Evolutionary conservation across 1,140 invertebrate genomes (phyloP).

Genomic region (Drosophila pectinifera): DNA sequence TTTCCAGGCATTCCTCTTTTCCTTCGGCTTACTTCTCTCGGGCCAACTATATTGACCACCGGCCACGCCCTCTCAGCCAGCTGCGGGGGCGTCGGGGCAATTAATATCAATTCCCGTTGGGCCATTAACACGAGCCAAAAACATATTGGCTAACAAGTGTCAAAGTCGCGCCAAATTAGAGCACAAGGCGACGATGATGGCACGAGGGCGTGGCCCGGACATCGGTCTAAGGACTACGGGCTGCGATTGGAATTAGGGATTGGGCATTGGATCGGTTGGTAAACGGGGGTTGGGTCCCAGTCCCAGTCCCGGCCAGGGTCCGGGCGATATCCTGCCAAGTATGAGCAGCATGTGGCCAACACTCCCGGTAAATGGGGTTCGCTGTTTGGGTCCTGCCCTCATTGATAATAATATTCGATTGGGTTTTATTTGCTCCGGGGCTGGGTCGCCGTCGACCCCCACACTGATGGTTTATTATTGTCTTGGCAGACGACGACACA

Average conservation of each 20-base stretch:
- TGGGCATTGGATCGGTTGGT: conserved; percentile 17
- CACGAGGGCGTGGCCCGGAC: conserved; percentile 38
- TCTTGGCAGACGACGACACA: conserved; percentile 54
- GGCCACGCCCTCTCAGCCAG: conserved; percentile 46
- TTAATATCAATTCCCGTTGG: conserved; percentile 80
- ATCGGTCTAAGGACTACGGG: not conserved
- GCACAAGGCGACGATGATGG: conserved; percentile 65
- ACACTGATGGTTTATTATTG: conserved; percentile 77
- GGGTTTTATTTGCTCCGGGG: conserved; percentile 79
- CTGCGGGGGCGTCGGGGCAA: conserved; percentile 54
- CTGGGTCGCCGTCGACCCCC: conserved; percentile 50
- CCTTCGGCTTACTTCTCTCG: not conserved
- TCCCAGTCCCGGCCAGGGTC: not conserved
- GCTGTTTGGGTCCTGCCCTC: conserved; percentile 50
- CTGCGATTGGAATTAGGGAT: conserved; percentile 56
- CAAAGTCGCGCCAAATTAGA: conserved; percentile 81
- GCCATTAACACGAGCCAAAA: conserved; percentile 76
- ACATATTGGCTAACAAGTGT: conserved; percentile 83
- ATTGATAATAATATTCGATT: conserved; percentile 83
- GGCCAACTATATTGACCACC: conserved; percentile 47
- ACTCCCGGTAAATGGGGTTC: conserved; percentile 59
- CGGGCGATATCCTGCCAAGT: conserved; percentile 43
- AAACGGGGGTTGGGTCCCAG: conserved; percentile 1
- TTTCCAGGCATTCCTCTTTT: conserved; percentile 54
- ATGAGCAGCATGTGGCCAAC: conserved; percentile 76